Percentiles rank a stretch among this genome's conserved stretches.
These are phyloP conservation scores for Conomelus anceps DNA, from an alignment of 2,888 invertebrate species.

Conservation along the genomic window DNA sequence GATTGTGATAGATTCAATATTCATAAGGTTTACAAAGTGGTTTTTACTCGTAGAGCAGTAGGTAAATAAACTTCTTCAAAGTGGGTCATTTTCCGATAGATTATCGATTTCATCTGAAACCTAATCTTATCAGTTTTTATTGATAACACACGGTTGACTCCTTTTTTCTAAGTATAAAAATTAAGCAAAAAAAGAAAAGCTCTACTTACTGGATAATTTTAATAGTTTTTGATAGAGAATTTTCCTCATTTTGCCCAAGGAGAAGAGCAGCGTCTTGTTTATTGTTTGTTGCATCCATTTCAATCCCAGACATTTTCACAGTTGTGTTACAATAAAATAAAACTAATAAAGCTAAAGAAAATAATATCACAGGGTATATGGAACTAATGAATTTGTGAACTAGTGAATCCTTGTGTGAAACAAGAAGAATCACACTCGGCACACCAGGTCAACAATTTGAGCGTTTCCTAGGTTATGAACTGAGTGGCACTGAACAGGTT, in stretches of 20 bases:
- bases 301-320: background rate
- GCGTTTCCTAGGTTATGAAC: background rate
- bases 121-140: too few relatives aligned
- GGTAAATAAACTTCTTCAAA: too few relatives aligned
- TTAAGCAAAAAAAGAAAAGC: too few relatives aligned
- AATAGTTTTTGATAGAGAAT: background rate
- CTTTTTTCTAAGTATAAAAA: too few relatives aligned
- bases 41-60: too few relatives aligned
- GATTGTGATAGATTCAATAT: too few relatives aligned
- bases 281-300: background rate
- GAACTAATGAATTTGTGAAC: background rate
- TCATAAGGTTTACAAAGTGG: too few relatives aligned
- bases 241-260: background rate
- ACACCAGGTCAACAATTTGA: background rate
- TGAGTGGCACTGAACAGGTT: background rate
- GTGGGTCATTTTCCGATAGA: too few relatives aligned
- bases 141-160: too few relatives aligned
- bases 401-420: background rate
- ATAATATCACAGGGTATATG: background rate
- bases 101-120: too few relatives aligned
- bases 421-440: background rate
- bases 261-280: background rate
- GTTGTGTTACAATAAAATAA: background rate
- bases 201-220: background rate
- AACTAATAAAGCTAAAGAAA: background rate